Percentiles rank a stretch among this genome's conserved stretches.
Evolutionary conservation across 2,113 vertebrate species (phyloP).

Genomic region (Dendrocopos noguchii): DNA sequence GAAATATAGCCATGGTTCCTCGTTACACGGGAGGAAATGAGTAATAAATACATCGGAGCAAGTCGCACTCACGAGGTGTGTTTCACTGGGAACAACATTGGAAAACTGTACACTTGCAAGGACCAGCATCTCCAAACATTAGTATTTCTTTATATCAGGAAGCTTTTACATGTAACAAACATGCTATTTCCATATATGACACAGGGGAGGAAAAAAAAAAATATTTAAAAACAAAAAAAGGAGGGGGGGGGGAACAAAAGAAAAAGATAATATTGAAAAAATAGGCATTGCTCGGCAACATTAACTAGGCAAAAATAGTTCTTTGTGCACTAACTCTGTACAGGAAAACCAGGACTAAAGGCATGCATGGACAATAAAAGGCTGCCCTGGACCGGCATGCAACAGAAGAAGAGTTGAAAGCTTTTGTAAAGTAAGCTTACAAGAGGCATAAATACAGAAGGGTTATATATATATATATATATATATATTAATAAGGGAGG

Average conservation of each 20-base stretch:
- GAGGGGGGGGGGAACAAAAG: not conserved
- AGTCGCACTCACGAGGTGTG: slow-evolving; percentile 79
- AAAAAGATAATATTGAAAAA: slow-evolving; percentile 70
- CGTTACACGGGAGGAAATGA: slow-evolving; percentile 82
- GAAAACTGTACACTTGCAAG: slow-evolving; percentile 88
- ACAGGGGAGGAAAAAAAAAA: not conserved
- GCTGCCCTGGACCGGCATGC: slow-evolving; percentile 78
- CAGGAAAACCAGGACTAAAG: slow-evolving; percentile 76
- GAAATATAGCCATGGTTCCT: slow-evolving; percentile 84
- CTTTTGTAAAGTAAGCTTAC: slow-evolving; percentile 77
- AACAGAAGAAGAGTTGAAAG: slow-evolving; percentile 73
- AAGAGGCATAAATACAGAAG: slow-evolving; percentile 83
- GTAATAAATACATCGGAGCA: slow-evolving; percentile 86
- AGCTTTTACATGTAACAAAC: slow-evolving; percentile 88
- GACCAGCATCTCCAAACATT: slow-evolving; percentile 82
- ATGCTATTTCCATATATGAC: slow-evolving; percentile 84
- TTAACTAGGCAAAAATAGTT: slow-evolving; percentile 88
- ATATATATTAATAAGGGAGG: slow-evolving; percentile 84
- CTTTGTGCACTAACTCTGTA: slow-evolving; percentile 87
- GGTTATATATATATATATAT: slow-evolving; percentile 83
- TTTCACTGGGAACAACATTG: slow-evolving; percentile 82
- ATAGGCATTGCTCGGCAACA: slow-evolving; percentile 87
- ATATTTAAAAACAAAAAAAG: too few relatives aligned
- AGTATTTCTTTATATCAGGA: slow-evolving; percentile 77
- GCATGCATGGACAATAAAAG: slow-evolving; percentile 80